Conservation (phyloP, 2,797 vertebrate genomes). For the Hippocampus kuda region DNA sequence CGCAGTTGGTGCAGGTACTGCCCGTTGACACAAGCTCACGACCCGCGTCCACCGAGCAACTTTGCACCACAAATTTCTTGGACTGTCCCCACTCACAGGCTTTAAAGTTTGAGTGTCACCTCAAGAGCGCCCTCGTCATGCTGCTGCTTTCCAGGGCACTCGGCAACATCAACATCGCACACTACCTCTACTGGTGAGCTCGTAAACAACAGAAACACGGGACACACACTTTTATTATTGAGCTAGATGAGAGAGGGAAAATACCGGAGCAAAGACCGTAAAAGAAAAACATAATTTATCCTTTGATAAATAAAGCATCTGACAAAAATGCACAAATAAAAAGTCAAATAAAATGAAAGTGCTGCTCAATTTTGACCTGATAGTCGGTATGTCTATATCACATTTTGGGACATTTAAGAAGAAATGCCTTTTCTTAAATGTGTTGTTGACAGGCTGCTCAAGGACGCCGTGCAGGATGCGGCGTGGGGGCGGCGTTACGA, state of each 20-base stretch:
- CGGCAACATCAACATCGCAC: slow-evolving; percentile 83
- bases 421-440: neutral
- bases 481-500: slow-evolving; percentile 82
- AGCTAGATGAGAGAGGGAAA: too few relatives aligned
- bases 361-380: too few relatives aligned
- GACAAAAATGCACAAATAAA: too few relatives aligned
- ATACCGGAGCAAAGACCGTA: neutral
- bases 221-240: neutral
- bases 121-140: slow-evolving; percentile 81
- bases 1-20: slow-evolving; percentile 90
- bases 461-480: slow-evolving; percentile 82
- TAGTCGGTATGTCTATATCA: too few relatives aligned
- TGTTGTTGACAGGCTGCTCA: slow-evolving; percentile 78
- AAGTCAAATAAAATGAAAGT: too few relatives aligned
- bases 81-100: slow-evolving; percentile 62
- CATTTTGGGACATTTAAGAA: neutral
- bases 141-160: slow-evolving; percentile 86
- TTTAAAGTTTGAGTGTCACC: slow-evolving; percentile 88
- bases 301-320: too few relatives aligned
- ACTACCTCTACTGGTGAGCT: slow-evolving; percentile 90
- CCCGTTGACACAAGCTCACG: neutral
- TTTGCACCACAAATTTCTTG: neutral
- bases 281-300: too few relatives aligned
- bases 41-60: neutral
- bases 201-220: neutral